Evolutionary conservation across 2,113 vertebrate species (phyloP).

Genomic region (Zosterops borbonicus): DNA sequence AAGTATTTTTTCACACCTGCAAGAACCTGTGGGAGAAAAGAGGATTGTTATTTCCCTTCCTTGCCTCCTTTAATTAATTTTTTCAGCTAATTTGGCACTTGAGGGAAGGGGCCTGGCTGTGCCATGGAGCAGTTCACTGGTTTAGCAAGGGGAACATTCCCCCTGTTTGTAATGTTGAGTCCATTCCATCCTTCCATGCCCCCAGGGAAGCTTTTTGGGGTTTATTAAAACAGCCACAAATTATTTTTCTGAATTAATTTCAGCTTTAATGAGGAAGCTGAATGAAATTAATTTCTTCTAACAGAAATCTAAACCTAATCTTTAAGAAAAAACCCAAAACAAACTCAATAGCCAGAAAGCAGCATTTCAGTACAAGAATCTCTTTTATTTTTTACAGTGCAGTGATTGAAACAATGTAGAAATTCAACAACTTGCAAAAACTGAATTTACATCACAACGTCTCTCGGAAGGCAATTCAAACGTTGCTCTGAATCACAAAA

Average conservation of each 20-base stretch:
- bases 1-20: not conserved
- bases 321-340: not conserved
- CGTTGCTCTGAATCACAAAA: conserved; percentile 52
- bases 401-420: conserved; percentile 51
- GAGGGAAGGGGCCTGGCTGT: not conserved
- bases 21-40: not conserved
- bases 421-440: conserved; percentile 65
- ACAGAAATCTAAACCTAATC: not conserved
- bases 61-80: rapidly evolving
- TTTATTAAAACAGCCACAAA: not conserved
- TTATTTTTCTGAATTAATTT: not conserved
- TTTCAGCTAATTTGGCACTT: not conserved
- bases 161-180: rapidly evolving
- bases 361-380: conserved; percentile 60
- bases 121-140: not conserved
- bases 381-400: conserved; percentile 58
- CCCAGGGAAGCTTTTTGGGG: not conserved
- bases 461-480: conserved; percentile 41
- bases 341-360: not conserved
- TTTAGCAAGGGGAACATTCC: not conserved
- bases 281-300: not conserved
- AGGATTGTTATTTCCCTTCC: not conserved
- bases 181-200: not conserved
- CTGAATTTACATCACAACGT: conserved; percentile 44
- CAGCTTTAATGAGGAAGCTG: not conserved